Conservation (phyloP, 1,140 invertebrate species). For the Polyergus mexicanus region DNA sequence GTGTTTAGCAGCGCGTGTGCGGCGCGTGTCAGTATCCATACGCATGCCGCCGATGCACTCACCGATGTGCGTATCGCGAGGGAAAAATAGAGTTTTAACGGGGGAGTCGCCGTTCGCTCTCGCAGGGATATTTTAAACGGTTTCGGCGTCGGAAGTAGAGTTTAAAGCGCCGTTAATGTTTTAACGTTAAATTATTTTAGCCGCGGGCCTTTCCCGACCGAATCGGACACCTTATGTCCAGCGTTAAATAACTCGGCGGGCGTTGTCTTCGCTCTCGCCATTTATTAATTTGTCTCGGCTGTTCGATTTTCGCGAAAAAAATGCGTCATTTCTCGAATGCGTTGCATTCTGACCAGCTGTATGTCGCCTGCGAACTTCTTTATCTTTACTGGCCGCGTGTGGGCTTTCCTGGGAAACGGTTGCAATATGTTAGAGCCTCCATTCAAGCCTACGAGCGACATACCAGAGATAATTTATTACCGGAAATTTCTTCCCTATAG, state of each 20-base stretch:
- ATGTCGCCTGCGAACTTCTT: slow-evolving; percentile 1
- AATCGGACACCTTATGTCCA: not conserved
- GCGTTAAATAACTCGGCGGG: not conserved
- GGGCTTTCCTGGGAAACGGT: slow-evolving; percentile 57
- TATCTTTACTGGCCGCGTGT: slow-evolving; percentile 13
- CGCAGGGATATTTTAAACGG: slow-evolving; percentile 31
- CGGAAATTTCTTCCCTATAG: slow-evolving; percentile 71
- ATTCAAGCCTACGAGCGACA: slow-evolving; percentile 72
- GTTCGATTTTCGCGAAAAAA: not conserved
- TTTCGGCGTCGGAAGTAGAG: slow-evolving; percentile 33
- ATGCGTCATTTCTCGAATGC: not conserved
- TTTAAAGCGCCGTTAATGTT: slow-evolving; percentile 47
- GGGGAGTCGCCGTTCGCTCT: slow-evolving; percentile 28
- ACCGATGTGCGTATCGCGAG: not conserved
- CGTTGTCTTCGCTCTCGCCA: too few species aligned
- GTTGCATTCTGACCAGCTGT: not conserved
- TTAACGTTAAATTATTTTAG: slow-evolving; percentile 40
- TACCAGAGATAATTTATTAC: slow-evolving; percentile 73
- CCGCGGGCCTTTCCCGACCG: not conserved
- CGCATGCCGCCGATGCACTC: slow-evolving; percentile 30
- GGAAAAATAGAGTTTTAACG: slow-evolving; percentile 42
- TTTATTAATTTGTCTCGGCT: not conserved
- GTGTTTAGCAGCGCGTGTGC: slow-evolving; percentile 51
- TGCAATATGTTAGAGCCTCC: slow-evolving; percentile 71
- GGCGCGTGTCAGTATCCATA: slow-evolving; percentile 43